A percentile compares a stretch with the other conserved stretches of the same genome.
Evolutionary conservation across 2,888 invertebrate genomes (phyloP).

Genomic region (Trachelus tabidus): DNA sequence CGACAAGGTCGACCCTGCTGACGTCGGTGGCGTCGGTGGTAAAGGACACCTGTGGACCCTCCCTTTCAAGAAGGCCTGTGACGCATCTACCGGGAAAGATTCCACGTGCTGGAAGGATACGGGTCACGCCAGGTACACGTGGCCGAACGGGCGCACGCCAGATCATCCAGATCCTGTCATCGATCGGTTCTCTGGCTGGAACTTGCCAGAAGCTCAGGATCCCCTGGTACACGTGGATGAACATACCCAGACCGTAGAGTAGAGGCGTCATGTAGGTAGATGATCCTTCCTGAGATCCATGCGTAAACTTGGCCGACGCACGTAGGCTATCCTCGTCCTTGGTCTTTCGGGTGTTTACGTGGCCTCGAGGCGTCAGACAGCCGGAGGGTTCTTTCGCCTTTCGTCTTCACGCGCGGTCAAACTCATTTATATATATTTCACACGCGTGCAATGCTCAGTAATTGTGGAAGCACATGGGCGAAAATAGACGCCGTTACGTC

Average conservation of each 20-base stretch:
- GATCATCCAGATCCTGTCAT: background rate
- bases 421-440: background rate
- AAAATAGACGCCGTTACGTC: background rate
- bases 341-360: background rate
- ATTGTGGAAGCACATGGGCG: background rate
- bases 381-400: conserved; percentile 6
- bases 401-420: background rate
- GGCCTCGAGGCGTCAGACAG: conserved; percentile 17
- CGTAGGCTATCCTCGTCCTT: background rate
- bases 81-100: background rate
- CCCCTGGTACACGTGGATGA: background rate
- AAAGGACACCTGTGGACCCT: no score
- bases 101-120: background rate
- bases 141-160: background rate
- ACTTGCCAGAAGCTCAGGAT: background rate
- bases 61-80: background rate
- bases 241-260: background rate
- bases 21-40: no score
- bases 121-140: background rate
- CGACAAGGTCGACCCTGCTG: background rate
- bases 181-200: background rate
- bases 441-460: conserved; percentile 26
- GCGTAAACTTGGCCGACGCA: background rate
- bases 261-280: background rate
- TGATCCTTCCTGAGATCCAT: background rate